phyloP scores from a whole-genome alignment of 2,113 vertebrate genomes.

The Morone chrysops region DNA sequence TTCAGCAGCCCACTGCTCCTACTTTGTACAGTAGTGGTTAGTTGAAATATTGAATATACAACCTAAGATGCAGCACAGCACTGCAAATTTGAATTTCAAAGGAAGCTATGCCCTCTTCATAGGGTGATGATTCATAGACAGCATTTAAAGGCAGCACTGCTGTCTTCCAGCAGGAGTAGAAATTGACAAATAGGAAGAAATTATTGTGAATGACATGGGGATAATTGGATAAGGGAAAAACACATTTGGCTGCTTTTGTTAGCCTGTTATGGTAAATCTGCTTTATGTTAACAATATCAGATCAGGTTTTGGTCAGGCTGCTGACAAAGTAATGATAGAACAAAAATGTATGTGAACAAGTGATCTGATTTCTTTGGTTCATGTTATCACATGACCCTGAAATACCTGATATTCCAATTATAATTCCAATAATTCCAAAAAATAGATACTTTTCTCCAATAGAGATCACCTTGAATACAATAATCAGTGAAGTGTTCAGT shows the following conservation, averaged over 20 bases:
- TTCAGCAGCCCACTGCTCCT: not conserved
- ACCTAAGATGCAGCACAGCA: not conserved
- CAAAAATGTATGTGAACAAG: not conserved
- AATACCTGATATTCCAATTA: not conserved
- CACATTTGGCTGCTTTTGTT: not conserved
- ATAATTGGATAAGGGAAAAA: not conserved
- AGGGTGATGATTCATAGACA: constrained; percentile 40
- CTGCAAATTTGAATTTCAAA: constrained; percentile 59
- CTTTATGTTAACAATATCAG: not conserved
- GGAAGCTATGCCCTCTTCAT: constrained; percentile 40
- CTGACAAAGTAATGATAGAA: not conserved
- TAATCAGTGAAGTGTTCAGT: constrained; percentile 54
- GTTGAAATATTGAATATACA: constrained; percentile 20
- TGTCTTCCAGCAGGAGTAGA: constrained; percentile 9
- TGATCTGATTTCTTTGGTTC: not conserved
- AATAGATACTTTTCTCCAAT: not conserved
- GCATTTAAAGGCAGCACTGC: not conserved
- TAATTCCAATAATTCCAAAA: too few relatives aligned
- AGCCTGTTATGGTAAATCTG: not conserved
- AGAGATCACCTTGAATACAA: constrained; percentile 51
- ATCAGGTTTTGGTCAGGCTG: not conserved
- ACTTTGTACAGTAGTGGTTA: not conserved
- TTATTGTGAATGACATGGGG: not conserved
- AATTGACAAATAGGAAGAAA: constrained; percentile 19
- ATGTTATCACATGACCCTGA: not conserved